Evolutionary conservation across 2,888 invertebrate species (phyloP).

Genomic region (Ochropleura plecta): DNA sequence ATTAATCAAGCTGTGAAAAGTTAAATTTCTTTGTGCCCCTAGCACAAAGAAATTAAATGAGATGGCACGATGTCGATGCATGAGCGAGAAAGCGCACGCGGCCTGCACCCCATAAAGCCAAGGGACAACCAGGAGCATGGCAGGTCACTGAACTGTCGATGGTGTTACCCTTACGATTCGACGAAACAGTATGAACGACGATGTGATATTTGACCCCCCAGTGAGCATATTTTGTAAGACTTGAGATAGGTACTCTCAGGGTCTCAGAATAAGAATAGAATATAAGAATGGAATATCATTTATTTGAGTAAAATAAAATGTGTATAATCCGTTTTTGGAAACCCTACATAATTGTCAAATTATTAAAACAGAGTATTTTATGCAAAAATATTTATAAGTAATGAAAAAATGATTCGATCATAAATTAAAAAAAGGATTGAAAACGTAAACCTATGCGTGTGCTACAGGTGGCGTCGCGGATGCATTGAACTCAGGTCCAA

Average conservation of each 20-base stretch:
- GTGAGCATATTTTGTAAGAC: slow-evolving; percentile 48
- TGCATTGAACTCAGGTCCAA: slow-evolving; percentile 82
- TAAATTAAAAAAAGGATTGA: slow-evolving; percentile 8
- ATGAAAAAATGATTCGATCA: neutral
- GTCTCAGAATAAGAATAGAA: neutral
- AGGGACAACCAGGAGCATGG: slow-evolving; percentile 79
- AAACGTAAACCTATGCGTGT: slow-evolving; percentile 15
- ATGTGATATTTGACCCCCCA: slow-evolving; percentile 65
- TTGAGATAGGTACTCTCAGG: neutral
- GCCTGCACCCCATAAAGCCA: slow-evolving; percentile 86
- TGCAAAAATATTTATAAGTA: neutral
- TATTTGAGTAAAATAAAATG: neutral
- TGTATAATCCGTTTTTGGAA: neutral
- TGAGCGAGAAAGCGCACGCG: slow-evolving; percentile 79
- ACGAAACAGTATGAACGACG: slow-evolving; percentile 65
- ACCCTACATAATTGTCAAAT: neutral
- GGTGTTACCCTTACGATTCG: slow-evolving; percentile 77
- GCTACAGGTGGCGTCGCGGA: slow-evolving; percentile 71
- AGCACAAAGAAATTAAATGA: slow-evolving; percentile 77
- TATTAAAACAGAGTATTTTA: neutral
- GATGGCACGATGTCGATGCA: slow-evolving; percentile 72
- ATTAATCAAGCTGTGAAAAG: too few species aligned
- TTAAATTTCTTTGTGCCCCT: slow-evolving; percentile 22
- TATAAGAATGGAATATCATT: too few species aligned
- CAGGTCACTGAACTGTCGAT: slow-evolving; percentile 86